phyloP scores from a whole-genome alignment of 2,113 vertebrate genomes.

The Neolamprologus falcicula region DNA sequence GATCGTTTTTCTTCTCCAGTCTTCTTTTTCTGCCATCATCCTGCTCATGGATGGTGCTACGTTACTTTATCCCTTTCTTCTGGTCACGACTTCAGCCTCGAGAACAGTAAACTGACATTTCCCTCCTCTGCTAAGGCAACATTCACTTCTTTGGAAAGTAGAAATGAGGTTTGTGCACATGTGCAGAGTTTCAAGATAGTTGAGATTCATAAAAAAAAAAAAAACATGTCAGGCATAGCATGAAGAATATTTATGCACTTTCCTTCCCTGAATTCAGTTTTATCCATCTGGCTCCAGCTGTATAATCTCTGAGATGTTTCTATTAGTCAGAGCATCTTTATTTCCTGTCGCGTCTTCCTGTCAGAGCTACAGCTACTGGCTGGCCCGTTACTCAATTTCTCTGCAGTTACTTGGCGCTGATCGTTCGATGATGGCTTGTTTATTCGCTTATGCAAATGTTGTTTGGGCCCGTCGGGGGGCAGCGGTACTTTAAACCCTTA shows the following conservation, averaged over 20 bases:
- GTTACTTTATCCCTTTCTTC: neutral
- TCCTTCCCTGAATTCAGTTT: neutral
- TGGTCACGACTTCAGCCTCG: neutral
- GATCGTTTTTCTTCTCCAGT: neutral
- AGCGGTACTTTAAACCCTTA: neutral
- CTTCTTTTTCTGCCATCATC: neutral
- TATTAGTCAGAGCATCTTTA: neutral
- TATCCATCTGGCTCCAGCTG: neutral
- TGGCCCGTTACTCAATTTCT: neutral
- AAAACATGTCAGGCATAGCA: neutral
- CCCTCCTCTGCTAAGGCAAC: neutral
- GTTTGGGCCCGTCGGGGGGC: neutral
- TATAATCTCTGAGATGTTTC: neutral
- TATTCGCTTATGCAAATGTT: neutral
- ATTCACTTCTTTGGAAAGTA: neutral
- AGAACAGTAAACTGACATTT: neutral
- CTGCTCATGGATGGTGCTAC: neutral
- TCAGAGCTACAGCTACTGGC: neutral
- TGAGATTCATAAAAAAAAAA: neutral
- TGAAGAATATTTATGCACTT: neutral
- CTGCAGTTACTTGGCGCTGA: neutral
- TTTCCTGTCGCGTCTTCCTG: neutral
- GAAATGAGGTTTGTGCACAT: neutral
- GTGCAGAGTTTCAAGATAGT: neutral
- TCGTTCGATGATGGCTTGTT: neutral